phyloP scores from a whole-genome alignment of 2,113 vertebrate species.

The Chaetops frenatus region DNA sequence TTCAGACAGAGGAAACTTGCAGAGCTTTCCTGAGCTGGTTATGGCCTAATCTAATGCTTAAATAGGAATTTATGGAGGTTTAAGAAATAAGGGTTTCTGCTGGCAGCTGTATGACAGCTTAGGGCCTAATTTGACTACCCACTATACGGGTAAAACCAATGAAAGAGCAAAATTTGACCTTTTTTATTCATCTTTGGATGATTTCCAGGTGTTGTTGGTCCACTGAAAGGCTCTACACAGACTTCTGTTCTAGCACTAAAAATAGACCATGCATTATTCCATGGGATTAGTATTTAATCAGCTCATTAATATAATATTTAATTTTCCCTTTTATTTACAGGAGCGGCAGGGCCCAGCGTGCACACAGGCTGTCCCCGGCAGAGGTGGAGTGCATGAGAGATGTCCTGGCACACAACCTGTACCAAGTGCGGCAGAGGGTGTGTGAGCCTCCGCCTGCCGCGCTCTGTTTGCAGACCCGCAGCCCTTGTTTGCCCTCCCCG shows the following conservation, averaged over 20 bases:
- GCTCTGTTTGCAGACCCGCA: background rate
- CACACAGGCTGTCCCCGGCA: slow-evolving; percentile 65
- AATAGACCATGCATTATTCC: background rate
- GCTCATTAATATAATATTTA: background rate
- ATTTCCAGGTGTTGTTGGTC: background rate
- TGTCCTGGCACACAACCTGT: slow-evolving; percentile 87
- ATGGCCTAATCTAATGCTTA: background rate
- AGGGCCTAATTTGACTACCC: background rate
- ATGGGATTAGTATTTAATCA: background rate
- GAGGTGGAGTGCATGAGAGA: slow-evolving; percentile 84
- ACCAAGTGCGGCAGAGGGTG: slow-evolving; percentile 89
- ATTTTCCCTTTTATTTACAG: slow-evolving; percentile 47
- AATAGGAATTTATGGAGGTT: background rate
- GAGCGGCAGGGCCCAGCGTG: slow-evolving; percentile 38
- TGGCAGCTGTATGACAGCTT: background rate
- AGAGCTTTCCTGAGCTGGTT: background rate
- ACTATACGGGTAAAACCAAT: background rate
- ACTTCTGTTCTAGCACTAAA: background rate
- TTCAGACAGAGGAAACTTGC: background rate
- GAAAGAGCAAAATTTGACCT: background rate
- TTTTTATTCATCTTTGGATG: background rate
- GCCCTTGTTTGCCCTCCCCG: background rate
- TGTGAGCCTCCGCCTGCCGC: background rate
- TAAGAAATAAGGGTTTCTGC: background rate
- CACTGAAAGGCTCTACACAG: background rate